Evolutionary conservation across 2,888 invertebrate genomes (phyloP).

Genomic region (Cheilosia variabilis): DNA sequence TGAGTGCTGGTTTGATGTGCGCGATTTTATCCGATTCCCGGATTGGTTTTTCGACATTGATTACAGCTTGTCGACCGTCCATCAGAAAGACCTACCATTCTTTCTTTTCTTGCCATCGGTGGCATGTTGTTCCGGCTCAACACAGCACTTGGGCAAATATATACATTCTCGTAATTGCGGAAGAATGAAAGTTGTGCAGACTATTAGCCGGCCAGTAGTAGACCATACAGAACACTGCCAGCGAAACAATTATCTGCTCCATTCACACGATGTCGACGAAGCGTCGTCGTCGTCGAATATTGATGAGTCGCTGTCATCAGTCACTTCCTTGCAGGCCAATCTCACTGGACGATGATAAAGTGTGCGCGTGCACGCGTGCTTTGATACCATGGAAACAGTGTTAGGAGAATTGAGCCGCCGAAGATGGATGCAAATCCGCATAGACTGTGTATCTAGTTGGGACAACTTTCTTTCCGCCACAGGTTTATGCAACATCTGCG

Average conservation of each 20-base stretch:
- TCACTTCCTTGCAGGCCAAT: constrained; percentile 44
- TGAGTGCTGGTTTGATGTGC: constrained; percentile 12
- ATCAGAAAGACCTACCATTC: not conserved
- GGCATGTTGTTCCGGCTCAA: constrained; percentile 31
- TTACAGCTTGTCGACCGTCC: constrained; percentile 26
- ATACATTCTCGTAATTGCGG: constrained; percentile 8
- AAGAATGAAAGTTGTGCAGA: constrained; percentile 41
- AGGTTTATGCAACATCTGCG: constrained; percentile 6
- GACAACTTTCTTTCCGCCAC: constrained; percentile 11
- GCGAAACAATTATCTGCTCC: constrained; percentile 22
- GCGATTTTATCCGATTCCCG: constrained; percentile 14
- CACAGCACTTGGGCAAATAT: not conserved
- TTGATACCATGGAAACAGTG: constrained; percentile 1
- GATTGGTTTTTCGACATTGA: constrained; percentile 37
- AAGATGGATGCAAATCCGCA: constrained; percentile 8
- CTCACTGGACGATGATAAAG: constrained; percentile 26
- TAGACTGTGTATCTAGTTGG: not conserved
- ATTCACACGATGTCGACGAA: constrained; percentile 46
- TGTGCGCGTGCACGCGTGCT: not conserved
- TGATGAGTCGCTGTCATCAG: constrained; percentile 24
- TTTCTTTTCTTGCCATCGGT: not conserved
- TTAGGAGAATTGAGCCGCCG: not conserved
- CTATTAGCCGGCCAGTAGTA: constrained; percentile 18
- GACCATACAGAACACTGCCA: constrained; percentile 13
- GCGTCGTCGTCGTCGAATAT: constrained; percentile 13